Evolutionary conservation across 1,140 invertebrate genomes (phyloP), one percentile per base, ranked within the genome.

Genomic region (Leptopilina boulardi): DNA sequence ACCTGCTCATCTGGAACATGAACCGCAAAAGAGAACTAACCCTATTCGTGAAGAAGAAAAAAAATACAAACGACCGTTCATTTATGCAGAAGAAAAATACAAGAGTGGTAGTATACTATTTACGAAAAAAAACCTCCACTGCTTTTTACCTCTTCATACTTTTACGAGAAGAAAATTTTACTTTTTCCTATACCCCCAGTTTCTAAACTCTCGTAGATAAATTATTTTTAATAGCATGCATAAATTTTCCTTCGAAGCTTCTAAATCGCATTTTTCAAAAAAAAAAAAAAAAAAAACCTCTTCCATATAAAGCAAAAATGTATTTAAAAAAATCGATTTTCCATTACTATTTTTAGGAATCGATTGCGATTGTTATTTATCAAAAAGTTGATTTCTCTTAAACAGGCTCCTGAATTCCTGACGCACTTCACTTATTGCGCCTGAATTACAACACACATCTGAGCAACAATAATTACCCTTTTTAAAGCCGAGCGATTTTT

Each of bases 381-480:
- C 21, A 42, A 51, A 47, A 51, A 44, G 41, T 44, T 26, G 30
- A 59, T 15, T 18, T 3, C 44, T 21, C 34, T 73, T 18, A 71
- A 44, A 56, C 19, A 30, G 47, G 23, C 21, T 59, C 51, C 66
- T 73, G 70, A 42, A 77, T 74, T 77, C 71, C 72, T 13, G 9
- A 41, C 76, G 59, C 11, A 42, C n/a, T 34, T 70, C 6, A n/a
- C n/a, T n/a, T n/a, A n/a, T n/a, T n/a, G n/a, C n/a, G 9, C 6
- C 21, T 47, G 71, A 47, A 59, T 38, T 42, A 38, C 26, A 38
- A 41, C 72, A 51, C 72, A 51, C 51, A 44, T 19, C 21, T 47
- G 42, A 71, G 30, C 70, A 76, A 76, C 75, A 76, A 76, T 76
- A 71, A 66, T 66, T 66, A 66, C 59, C 23, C 23, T 66, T 66